These are phyloP conservation scores for Lymantria dispar DNA, from an alignment of 2,888 invertebrate genomes.

Conservation along the genomic window DNA sequence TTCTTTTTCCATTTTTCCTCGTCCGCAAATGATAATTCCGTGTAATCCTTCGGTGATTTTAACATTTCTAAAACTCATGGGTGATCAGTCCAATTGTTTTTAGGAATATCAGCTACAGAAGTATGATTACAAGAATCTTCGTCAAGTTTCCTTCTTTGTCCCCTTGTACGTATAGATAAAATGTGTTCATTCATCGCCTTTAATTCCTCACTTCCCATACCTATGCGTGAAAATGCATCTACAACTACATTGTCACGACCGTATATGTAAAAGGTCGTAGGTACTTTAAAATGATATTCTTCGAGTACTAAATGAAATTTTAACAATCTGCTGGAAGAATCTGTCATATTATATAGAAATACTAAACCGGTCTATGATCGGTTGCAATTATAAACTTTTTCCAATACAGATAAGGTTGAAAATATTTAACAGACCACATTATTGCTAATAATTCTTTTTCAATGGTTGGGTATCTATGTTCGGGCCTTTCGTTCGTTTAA, in stretches of 20 bases:
- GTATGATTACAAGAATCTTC: too few species aligned
- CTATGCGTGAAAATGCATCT: background rate
- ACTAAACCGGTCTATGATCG: slow-evolving; percentile 9
- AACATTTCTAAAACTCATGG: slow-evolving; percentile 3
- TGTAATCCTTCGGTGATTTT: background rate
- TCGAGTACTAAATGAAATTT: background rate
- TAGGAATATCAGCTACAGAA: too few species aligned
- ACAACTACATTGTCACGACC: background rate
- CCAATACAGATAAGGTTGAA: slow-evolving; percentile 17
- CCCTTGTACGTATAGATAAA: too few species aligned
- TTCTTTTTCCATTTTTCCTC: background rate
- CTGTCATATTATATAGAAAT: background rate
- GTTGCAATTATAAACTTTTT: slow-evolving; percentile 9
- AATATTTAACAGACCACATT: slow-evolving; percentile 14
- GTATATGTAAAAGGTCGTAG: too few species aligned
- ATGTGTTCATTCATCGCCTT: too few species aligned
- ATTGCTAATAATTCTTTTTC: slow-evolving; percentile 15
- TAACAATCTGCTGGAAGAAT: too few species aligned
- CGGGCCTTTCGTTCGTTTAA: slow-evolving; percentile 11
- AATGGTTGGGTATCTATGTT: slow-evolving; percentile 13
- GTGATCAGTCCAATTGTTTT: slow-evolving; percentile 1
- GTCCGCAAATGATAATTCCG: slow-evolving; percentile 1
- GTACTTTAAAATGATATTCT: background rate
- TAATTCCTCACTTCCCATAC: background rate
- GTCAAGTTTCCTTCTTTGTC: too few species aligned